Base-by-base conservation (phyloP, 2,113 vertebrate species). In the western clawed frog (Xenopus tropicalis) region DNA sequence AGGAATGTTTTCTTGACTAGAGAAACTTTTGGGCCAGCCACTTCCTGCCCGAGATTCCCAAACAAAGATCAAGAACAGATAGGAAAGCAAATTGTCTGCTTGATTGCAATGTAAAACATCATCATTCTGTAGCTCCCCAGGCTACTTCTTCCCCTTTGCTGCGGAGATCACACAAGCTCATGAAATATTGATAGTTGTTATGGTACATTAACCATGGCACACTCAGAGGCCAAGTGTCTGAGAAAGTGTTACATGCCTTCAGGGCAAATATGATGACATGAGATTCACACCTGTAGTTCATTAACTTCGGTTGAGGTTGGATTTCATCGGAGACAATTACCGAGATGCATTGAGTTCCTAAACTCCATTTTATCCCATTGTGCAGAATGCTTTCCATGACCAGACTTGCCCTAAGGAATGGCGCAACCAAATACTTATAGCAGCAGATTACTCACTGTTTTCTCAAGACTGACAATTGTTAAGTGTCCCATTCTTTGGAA, bases 321-420 rank as follows among this genome's bases (percentile, higher is more conserved):
- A 66, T 82, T 88, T 86, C 81, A 80, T 43, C 71, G 68, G 81
- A 81, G 77, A 77, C 79, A 81, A 78, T 76, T 83, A 73, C 48
- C 68, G 48, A 63, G 72, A 79, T 44, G 43, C 61, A 61, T 62
- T 75, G 77, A 71, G 19, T 79, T 82, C 70, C 80, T 64, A 62
- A 23, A 37, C 13, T 23, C 20, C 5, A 21, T 48, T 23, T 24
- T 16, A 56, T 69, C 68, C 61, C 61, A 46, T 44, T 69, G 29
- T 69, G 44, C 0, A 19, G 4, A 61, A 66, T 76, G 22, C 65
- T 84, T 82, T 82, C 57, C 76, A 66, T 71, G 20, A n/a, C 68
- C 22, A 29, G 19, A 25, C 52, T 61, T 80, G 20, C 68, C 24
- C 25, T 78, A 48, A 71, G 58, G 25, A 79, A 11, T 65, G 58